These are phyloP conservation scores for Protonemura montana DNA, from an alignment of 2,888 invertebrate species.

Conservation along the genomic window DNA sequence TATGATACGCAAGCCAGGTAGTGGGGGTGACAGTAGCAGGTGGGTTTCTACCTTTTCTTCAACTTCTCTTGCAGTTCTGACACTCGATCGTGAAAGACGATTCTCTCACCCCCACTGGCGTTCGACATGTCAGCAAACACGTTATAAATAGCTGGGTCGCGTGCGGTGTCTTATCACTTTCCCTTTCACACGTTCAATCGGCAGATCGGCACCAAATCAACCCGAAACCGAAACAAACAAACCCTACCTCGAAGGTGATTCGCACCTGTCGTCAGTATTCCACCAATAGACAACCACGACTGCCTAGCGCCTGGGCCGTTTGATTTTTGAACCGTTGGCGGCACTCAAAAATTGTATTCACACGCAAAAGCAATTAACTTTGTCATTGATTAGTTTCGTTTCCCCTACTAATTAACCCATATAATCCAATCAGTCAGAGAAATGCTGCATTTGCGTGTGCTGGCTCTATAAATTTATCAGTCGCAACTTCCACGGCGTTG, in stretches of 20 bases:
- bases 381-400: background rate
- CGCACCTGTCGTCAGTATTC: background rate
- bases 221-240: background rate
- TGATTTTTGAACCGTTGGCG: background rate
- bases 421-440: conserved; percentile 8
- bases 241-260: background rate
- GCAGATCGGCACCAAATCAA: conserved; percentile 42
- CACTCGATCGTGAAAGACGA: conserved; percentile 47
- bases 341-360: background rate
- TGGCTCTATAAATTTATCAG: background rate
- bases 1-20: background rate
- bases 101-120: conserved; percentile 40
- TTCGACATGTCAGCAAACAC: conserved; percentile 38
- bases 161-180: background rate
- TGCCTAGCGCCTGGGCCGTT: background rate
- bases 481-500: background rate
- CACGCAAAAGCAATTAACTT: conserved; percentile 24
- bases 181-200: background rate
- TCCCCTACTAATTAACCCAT: conserved; percentile 16
- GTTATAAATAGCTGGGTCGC: background rate
- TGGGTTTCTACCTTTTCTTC: conserved; percentile 46
- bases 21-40: background rate
- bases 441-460: background rate
- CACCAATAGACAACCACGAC: background rate
- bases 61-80: conserved; percentile 48